These are phyloP conservation scores for Mercenaria mercenaria DNA, from an alignment of 1,140 invertebrate species.

Conservation along the genomic window DNA sequence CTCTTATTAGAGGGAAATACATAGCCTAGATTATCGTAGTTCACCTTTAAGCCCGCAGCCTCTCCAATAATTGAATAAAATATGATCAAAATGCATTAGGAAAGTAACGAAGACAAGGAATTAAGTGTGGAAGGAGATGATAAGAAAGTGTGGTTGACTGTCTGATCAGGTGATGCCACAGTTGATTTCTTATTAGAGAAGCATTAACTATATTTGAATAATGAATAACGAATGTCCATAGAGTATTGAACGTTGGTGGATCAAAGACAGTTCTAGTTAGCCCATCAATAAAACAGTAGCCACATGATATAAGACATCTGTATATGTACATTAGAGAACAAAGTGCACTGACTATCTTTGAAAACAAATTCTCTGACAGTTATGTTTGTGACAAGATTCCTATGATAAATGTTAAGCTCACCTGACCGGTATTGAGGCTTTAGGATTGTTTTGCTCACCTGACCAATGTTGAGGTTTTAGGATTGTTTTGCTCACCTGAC, in stretches of 20 bases:
- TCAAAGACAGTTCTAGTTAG: slow-evolving; percentile 10
- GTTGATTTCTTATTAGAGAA: slow-evolving; percentile 25
- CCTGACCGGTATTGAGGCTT: too few relatives aligned
- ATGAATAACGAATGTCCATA: slow-evolving; percentile 15
- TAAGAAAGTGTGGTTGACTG: not conserved
- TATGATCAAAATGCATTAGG: not conserved
- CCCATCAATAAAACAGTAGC: slow-evolving; percentile 20
- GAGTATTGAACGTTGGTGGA: not conserved
- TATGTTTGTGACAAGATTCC: too few relatives aligned
- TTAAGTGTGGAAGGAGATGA: not conserved
- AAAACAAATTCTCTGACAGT: too few relatives aligned
- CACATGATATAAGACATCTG: not conserved
- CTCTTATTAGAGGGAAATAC: too few relatives aligned
- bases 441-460: too few relatives aligned
- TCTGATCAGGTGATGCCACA: not conserved
- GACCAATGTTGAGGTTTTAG: too few relatives aligned
- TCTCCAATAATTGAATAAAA: not conserved
- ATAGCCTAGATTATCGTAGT: too few relatives aligned
- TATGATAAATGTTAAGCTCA: too few relatives aligned
- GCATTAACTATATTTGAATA: slow-evolving; percentile 40
- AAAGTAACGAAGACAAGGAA: not conserved
- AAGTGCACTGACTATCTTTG: too few relatives aligned
- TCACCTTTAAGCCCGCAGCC: not conserved
- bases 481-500: too few relatives aligned
- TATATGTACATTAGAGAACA: not conserved